These are phyloP conservation scores for Montipora capitata DNA, from an alignment of 92 coral and sea anemone genomes.

Conservation along the genomic window DNA sequence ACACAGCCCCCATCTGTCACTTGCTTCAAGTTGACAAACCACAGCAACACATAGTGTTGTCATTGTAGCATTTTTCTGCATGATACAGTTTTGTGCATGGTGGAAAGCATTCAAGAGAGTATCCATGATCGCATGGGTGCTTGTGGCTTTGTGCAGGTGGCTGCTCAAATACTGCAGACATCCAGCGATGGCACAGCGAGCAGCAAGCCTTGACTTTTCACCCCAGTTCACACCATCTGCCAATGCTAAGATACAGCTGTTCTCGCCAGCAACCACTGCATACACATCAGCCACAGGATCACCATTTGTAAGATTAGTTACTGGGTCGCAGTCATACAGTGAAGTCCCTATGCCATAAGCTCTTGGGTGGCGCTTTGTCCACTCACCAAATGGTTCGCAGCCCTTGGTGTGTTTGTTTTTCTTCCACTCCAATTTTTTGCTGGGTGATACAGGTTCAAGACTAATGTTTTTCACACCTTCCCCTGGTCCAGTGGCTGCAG, in stretches of 20 bases:
- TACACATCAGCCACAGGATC: constrained; percentile 98
- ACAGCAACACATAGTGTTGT: constrained; percentile 97
- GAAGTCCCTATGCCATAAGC: constrained; percentile 95
- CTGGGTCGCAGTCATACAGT: constrained; percentile 91
- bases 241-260: constrained; percentile 91
- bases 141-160: constrained; percentile 75
- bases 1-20: constrained; percentile 90
- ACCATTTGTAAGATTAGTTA: constrained; percentile 75
- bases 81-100: constrained; percentile 87
- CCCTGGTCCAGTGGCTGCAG: constrained; percentile 96
- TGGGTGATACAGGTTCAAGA: constrained; percentile 33
- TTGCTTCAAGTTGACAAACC: constrained; percentile 85
- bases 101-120: constrained; percentile 83
- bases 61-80: constrained; percentile 88
- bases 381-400: constrained; percentile 67
- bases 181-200: constrained; percentile 96
- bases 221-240: constrained; percentile 99
- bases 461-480: constrained; percentile 83
- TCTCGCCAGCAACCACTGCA: constrained; percentile 93
- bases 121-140: constrained; percentile 85
- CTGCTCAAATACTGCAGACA: constrained; percentile 86
- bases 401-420: constrained; percentile 47
- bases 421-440: constrained; percentile 47
- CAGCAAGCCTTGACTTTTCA: constrained; percentile 96
- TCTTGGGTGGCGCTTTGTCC: constrained; percentile 84